Evolutionary conservation across 2,797 vertebrate genomes (phyloP).

Genomic region (Aldrovandia affinis): DNA sequence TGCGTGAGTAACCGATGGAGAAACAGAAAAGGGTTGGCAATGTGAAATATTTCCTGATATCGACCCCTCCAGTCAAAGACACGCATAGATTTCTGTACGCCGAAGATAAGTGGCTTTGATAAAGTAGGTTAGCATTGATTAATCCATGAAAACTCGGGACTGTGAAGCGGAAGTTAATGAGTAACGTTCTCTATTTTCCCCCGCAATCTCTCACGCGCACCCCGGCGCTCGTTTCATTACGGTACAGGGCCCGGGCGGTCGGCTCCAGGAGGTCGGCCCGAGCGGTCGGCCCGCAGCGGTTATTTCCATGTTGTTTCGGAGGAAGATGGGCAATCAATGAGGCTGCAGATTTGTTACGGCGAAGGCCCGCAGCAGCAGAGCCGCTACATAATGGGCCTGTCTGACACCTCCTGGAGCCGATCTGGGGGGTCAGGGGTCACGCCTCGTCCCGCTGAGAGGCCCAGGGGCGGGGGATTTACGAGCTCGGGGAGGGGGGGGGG

Average conservation of each 20-base stretch:
- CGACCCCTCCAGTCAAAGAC: conserved; percentile 71
- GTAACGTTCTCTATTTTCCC: conserved; percentile 74
- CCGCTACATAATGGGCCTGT: conserved; percentile 62
- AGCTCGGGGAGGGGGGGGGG: conserved; percentile 39
- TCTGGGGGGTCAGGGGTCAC: conserved; percentile 65
- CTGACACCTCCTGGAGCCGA: conserved; percentile 56
- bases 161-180: conserved; percentile 79
- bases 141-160: conserved; percentile 80
- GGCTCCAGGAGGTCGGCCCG: conserved; percentile 52
- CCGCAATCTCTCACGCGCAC: conserved; percentile 61
- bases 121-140: conserved; percentile 86
- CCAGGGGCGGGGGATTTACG: conserved; percentile 75
- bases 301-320: conserved; percentile 70
- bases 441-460: conserved; percentile 71
- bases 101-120: conserved; percentile 84
- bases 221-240: conserved; percentile 52
- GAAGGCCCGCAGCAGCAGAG: conserved; percentile 74
- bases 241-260: conserved; percentile 52
- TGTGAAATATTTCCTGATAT: conserved; percentile 79
- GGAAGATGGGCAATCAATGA: conserved; percentile 73
- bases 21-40: conserved; percentile 64
- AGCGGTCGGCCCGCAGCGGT: conserved; percentile 43
- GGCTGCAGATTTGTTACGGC: conserved; percentile 74
- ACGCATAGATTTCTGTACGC: conserved; percentile 79
- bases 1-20: conserved; percentile 38